phyloP scores from a whole-genome alignment of 2,797 vertebrate genomes.

The Acipenser ruthenus region DNA sequence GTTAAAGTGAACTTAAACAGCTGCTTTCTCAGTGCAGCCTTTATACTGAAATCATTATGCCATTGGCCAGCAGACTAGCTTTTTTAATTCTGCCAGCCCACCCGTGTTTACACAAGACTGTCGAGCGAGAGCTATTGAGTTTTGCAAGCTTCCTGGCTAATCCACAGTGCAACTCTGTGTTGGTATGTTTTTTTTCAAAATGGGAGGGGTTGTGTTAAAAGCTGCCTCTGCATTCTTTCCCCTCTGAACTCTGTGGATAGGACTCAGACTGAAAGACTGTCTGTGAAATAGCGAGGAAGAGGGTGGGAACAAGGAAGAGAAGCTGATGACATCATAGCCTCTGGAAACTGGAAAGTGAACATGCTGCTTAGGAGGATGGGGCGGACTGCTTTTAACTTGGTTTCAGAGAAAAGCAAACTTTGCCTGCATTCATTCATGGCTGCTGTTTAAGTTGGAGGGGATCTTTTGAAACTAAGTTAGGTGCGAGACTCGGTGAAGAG shows the following conservation, averaged over 20 bases:
- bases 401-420: conserved; percentile 21
- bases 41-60: neutral
- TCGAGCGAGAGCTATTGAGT: conserved; percentile 2
- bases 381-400: conserved; percentile 3
- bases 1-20: neutral
- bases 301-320: conserved; percentile 15
- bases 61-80: neutral
- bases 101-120: conserved; percentile 11
- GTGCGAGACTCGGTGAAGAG: conserved; percentile 5
- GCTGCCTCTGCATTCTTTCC: neutral
- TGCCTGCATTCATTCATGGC: neutral
- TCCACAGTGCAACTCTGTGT: conserved; percentile 2
- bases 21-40: neutral
- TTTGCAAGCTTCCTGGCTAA: conserved; percentile 13
- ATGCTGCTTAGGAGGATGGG: conserved; percentile 13
- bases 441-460: neutral
- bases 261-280: conserved; percentile 3
- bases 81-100: conserved; percentile 4
- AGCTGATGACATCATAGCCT: conserved; percentile 31
- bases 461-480: neutral
- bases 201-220: neutral
- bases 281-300: neutral
- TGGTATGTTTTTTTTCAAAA: conserved; percentile 6
- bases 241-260: conserved; percentile 6
- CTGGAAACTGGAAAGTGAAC: conserved; percentile 24